Percentiles rank a stretch among this genome's conserved stretches.
Evolutionary conservation across 2,888 invertebrate genomes (phyloP).

Genomic region (Lithophane leautieri): DNA sequence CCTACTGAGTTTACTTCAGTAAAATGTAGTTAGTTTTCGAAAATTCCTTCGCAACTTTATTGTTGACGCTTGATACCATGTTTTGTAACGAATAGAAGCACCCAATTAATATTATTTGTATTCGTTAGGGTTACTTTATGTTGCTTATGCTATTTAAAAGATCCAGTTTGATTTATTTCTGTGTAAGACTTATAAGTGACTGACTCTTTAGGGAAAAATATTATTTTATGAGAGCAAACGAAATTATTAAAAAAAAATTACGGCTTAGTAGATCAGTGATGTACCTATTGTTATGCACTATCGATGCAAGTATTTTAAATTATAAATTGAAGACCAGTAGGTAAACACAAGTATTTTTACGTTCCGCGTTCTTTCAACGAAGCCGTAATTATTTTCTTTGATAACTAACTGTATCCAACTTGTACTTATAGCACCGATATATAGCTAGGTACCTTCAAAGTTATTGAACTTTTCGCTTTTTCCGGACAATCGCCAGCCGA

Average conservation of each 20-base stretch:
- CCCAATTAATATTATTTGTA: background rate
- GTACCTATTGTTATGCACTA: background rate
- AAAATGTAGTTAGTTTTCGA: background rate
- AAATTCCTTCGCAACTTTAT: background rate
- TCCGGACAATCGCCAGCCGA: slow-evolving; percentile 58
- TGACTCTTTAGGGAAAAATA: background rate
- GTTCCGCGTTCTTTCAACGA: background rate
- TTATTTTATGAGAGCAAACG: background rate
- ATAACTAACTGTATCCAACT: slow-evolving; percentile 1
- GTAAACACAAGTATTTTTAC: background rate
- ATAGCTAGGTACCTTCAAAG: slow-evolving; percentile 29
- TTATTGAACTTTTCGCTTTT: slow-evolving; percentile 66
- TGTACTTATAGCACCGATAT: background rate
- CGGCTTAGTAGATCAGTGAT: no score
- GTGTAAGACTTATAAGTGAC: background rate
- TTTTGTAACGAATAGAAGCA: background rate
- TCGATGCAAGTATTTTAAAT: background rate
- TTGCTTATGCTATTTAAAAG: background rate
- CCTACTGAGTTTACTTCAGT: background rate
- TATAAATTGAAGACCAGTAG: background rate
- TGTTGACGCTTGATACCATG: background rate
- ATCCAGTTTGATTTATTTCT: background rate
- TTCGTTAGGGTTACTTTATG: background rate
- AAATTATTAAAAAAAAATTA: background rate
- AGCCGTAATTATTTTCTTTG: background rate